Evolutionary conservation across 2,888 invertebrate species (phyloP).

Genomic region (Lasioglossum vierecki): DNA sequence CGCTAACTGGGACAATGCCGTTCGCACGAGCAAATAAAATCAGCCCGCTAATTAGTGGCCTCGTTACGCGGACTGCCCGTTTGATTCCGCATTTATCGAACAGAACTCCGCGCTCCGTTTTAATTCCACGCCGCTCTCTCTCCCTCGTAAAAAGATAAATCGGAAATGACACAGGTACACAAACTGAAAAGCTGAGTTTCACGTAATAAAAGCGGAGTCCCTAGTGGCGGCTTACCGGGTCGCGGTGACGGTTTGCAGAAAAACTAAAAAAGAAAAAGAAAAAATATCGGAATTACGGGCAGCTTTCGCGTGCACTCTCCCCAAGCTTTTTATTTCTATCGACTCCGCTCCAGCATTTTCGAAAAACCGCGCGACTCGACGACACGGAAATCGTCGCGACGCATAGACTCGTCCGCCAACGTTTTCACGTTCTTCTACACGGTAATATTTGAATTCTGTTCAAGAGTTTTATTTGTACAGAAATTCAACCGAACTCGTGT

Average conservation of each 20-base stretch:
- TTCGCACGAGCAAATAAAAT: neutral
- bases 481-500: neutral
- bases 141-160: no score
- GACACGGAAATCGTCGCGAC: neutral
- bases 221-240: slow-evolving; percentile 14
- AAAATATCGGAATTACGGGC: slow-evolving; percentile 28
- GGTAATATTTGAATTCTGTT: neutral
- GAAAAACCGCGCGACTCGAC: neutral
- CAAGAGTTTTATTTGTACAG: neutral
- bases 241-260: neutral
- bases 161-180: slow-evolving; percentile 7
- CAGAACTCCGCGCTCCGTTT: slow-evolving; percentile 1
- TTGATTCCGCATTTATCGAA: slow-evolving; percentile 12
- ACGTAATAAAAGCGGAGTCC: slow-evolving; percentile 29
- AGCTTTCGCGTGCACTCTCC: slow-evolving; percentile 13
- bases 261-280: neutral
- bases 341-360: slow-evolving; percentile 5
- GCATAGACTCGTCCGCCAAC: neutral
- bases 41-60: slow-evolving; percentile 30
- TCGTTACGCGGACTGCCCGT: neutral
- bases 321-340: slow-evolving; percentile 14
- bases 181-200: slow-evolving; percentile 34
- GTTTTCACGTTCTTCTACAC: neutral
- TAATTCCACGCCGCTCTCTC: neutral
- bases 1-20: neutral